Evolutionary conservation across 2,113 vertebrate species (phyloP), one percentile per base, ranked within the genome.

Genomic region (Camarhynchus parvulus): DNA sequence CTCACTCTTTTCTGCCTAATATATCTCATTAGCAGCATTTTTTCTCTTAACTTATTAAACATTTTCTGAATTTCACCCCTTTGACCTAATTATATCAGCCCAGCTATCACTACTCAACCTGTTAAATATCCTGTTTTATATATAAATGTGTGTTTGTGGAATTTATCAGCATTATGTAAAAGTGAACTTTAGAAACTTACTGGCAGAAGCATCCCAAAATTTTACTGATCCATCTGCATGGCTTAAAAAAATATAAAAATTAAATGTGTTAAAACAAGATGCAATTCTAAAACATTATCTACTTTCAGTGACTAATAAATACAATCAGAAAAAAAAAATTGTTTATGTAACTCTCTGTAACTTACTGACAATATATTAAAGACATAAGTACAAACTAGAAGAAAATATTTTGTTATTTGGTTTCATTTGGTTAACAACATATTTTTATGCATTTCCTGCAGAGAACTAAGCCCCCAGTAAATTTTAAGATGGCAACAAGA

Each of bases 191-290:
- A 77, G 64, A 92, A 93, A 99, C 99, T 99, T 99, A 99, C 98
- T 98, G 97, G 98, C 98, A 97, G 98, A 98, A 89, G 98, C 98
- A 97, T 99, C 98, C 98, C 99, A 99, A 98, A 99, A 99, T 96
- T 99, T 99, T 94, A 99, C 97, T 83, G 99, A 99, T 97, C 99
- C 99, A 85, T 99, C 99, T 95, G 99, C 99, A 96, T 99, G 99
- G 96, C 99, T 99, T 96, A 91, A 97, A 97, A 98, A 98, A 96
- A 94, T 91, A 96, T 69, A 97, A 94, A 97, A 95, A 95, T 95
- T 92, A 95, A 92, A 88, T 31, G 91, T 94, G 75, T 97, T 97
- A 97, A 95, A 97, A 61, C 77, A 94, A 73, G 53, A 42, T 68
- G 84, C 79, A 95, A 95, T 73, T 84, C n/a, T 83, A 53, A 90